Percentiles rank a stretch among this genome's conserved stretches.
These are phyloP conservation scores for Megalops atlanticus DNA, from an alignment of 2,113 vertebrate genomes.

Conservation along the genomic window DNA sequence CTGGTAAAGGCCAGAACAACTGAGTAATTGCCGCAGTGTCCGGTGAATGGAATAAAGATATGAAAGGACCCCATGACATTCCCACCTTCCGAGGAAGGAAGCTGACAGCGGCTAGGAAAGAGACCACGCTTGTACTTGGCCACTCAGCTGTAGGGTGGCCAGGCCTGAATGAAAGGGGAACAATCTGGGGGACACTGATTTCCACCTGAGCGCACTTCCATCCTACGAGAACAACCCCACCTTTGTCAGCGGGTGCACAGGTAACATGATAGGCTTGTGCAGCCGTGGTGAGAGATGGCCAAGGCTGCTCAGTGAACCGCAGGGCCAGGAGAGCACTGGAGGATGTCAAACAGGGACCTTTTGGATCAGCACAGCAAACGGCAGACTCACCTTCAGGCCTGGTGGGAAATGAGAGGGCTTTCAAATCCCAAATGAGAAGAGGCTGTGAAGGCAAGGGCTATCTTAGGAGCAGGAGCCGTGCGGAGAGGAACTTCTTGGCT, in stretches of 20 bases:
- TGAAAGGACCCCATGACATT: conserved; percentile 13
- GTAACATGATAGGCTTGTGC: conserved; percentile 45
- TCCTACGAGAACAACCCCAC: background rate
- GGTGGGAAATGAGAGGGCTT: conserved; percentile 35
- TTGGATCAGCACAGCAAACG: conserved; percentile 56
- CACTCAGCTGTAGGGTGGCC: conserved; percentile 27
- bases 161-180: conserved; percentile 19
- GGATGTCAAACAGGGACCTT: conserved; percentile 47
- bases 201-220: conserved; percentile 30
- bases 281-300: conserved; percentile 29
- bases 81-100: conserved; percentile 25
- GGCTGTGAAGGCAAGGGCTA: background rate
- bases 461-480: background rate
- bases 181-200: conserved; percentile 10
- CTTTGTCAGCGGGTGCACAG: conserved; percentile 31
- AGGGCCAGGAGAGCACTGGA: conserved; percentile 40
- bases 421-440: conserved; percentile 14
- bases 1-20: background rate
- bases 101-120: background rate
- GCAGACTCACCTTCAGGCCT: conserved; percentile 47
- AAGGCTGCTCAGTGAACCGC: conserved; percentile 34
- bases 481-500: background rate
- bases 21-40: conserved; percentile 1
- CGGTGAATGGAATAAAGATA: background rate
- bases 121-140: conserved; percentile 22